Conservation (phyloP, 2,797 vertebrate genomes). For the Salmo trutta region DNA sequence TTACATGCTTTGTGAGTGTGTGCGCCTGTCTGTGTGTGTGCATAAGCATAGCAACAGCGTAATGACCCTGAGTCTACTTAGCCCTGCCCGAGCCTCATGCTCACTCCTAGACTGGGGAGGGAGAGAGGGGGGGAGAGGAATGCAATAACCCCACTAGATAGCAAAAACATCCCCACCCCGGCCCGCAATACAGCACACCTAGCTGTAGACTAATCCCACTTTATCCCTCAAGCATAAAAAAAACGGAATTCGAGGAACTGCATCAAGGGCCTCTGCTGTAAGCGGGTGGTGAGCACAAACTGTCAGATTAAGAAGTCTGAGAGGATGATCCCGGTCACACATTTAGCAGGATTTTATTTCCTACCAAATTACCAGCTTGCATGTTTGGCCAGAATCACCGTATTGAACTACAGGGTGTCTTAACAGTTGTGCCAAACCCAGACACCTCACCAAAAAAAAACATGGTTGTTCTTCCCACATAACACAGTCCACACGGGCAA, state of each 20-base stretch:
- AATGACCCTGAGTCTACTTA: too few relatives aligned
- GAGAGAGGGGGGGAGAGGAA: slow-evolving; percentile 1
- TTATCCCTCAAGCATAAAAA: slow-evolving; percentile 50
- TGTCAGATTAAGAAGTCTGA: slow-evolving; percentile 82
- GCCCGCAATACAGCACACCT: slow-evolving; percentile 42
- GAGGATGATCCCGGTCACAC: slow-evolving; percentile 82
- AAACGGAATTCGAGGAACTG: slow-evolving; percentile 56
- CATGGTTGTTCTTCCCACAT: slow-evolving; percentile 37
- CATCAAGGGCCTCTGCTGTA: slow-evolving; percentile 50
- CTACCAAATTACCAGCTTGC: slow-evolving; percentile 64
- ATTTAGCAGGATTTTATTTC: slow-evolving; percentile 74
- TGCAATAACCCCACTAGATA: slow-evolving; percentile 19
- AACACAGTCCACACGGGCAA: neutral
- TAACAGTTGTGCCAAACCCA: slow-evolving; percentile 42
- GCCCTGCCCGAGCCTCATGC: too few relatives aligned
- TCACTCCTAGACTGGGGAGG: neutral
- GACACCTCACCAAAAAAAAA: slow-evolving; percentile 47
- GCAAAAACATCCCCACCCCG: slow-evolving; percentile 29
- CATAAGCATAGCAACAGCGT: neutral
- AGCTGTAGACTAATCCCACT: slow-evolving; percentile 49
- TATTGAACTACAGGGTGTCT: slow-evolving; percentile 44
- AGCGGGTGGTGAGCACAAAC: slow-evolving; percentile 80
- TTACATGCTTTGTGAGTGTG: neutral
- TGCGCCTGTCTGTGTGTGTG: neutral
- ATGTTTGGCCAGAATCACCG: slow-evolving; percentile 55